Conservation (phyloP, 2,113 vertebrate genomes). For the Gnathonemus echidnorhynchus region DNA sequence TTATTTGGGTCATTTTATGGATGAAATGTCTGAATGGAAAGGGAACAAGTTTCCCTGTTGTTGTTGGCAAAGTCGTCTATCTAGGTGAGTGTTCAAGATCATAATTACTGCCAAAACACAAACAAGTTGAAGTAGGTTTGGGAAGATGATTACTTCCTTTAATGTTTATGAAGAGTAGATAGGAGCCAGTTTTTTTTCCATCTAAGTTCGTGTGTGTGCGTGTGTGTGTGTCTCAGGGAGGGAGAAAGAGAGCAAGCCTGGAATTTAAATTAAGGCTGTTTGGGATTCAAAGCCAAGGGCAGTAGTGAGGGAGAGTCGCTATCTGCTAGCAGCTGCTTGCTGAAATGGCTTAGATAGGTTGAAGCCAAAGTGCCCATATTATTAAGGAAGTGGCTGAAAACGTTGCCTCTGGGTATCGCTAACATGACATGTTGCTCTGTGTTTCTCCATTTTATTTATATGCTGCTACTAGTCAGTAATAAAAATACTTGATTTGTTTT, state of each 20-base stretch:
- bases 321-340: not conserved
- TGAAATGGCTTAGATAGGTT: not conserved
- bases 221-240: not conserved
- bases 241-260: not conserved
- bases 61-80: not conserved
- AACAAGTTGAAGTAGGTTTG: not conserved
- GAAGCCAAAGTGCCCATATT: not conserved
- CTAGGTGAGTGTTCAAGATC: not conserved
- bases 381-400: not conserved
- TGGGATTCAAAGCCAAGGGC: not conserved
- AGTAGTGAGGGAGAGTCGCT: not conserved
- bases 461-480: not conserved
- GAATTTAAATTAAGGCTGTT: not conserved
- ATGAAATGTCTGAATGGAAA: not conserved
- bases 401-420: not conserved
- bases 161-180: not conserved
- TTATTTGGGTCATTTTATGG: slow-evolving; percentile 1
- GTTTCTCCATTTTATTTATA: not conserved
- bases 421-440: not conserved
- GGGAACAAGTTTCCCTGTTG: not conserved
- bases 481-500: not conserved
- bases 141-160: not conserved
- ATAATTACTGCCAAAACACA: not conserved
- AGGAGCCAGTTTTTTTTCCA: not conserved
- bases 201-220: not conserved